These are phyloP conservation scores for Dolomedes plantarius DNA, from an alignment of 2,888 invertebrate genomes.

Conservation along the genomic window DNA sequence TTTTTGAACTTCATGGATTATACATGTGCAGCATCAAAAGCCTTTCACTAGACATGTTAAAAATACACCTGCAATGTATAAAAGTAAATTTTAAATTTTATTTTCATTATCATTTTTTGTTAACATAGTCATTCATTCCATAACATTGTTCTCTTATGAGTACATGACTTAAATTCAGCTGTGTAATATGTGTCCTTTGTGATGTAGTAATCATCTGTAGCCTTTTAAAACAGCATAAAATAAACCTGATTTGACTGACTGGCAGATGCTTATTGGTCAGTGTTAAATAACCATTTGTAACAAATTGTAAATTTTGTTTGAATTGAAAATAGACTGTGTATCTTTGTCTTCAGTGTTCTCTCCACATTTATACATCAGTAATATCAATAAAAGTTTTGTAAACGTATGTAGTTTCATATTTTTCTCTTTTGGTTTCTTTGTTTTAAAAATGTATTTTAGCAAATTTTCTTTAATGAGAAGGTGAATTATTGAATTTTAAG, in stretches of 20 bases:
- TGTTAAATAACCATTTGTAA: not conserved
- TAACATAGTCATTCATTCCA: conserved; percentile 69
- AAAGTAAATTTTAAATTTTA: conserved; percentile 51
- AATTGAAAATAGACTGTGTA: not conserved
- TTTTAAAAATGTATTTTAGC: no score
- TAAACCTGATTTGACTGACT: conserved; percentile 42
- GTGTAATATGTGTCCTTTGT: conserved; percentile 36
- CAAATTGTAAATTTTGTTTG: not conserved
- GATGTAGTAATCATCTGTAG: conserved; percentile 52
- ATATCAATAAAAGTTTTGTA: not conserved
- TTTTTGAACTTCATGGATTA: not conserved
- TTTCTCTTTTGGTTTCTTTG: no score
- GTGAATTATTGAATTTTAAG: no score
- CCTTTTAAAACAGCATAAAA: conserved; percentile 55
- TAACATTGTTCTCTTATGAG: conserved; percentile 26
- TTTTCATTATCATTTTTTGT: conserved; percentile 46
- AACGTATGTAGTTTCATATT: no score
- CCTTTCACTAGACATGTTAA: not conserved
- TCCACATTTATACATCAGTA: not conserved
- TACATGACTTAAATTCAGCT: conserved; percentile 34
- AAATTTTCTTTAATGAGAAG: no score
- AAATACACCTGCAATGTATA: not conserved
- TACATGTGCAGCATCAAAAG: not conserved
- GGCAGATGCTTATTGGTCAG: not conserved
- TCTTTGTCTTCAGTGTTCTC: not conserved